These are phyloP conservation scores for Rhyacophila evoluta DNA, from an alignment of 2,888 invertebrate genomes.

Conservation along the genomic window DNA sequence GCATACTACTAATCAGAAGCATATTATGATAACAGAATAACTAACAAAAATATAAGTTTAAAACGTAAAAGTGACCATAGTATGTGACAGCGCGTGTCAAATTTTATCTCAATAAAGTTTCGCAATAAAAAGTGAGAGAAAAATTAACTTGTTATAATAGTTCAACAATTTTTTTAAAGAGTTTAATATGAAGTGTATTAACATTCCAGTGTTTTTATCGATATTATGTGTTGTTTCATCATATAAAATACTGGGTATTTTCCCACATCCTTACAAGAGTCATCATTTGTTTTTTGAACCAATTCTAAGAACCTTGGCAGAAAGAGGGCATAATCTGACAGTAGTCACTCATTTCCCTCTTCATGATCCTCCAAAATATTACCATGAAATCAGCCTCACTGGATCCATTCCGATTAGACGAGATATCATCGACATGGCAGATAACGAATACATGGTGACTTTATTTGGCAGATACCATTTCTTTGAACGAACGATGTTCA, in stretches of 20 bases:
- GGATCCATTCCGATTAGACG: slow-evolving; percentile 55
- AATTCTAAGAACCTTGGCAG: slow-evolving; percentile 67
- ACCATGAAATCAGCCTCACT: slow-evolving; percentile 69
- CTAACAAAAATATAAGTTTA: too few species aligned
- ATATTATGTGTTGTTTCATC: slow-evolving; percentile 50
- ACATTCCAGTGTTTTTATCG: too few species aligned
- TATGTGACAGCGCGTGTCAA: too few species aligned
- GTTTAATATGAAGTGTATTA: slow-evolving; percentile 7
- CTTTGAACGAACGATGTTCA: background rate
- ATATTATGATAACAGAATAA: too few species aligned
- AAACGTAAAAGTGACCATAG: too few species aligned
- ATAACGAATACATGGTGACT: background rate
- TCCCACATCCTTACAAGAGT: slow-evolving; percentile 66
- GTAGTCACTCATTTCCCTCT: slow-evolving; percentile 69
- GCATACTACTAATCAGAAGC: too few species aligned
- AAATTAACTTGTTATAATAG: too few species aligned
- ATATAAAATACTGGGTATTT: slow-evolving; percentile 69
- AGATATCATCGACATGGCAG: background rate
- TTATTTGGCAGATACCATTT: background rate
- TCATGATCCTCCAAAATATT: slow-evolving; percentile 65
- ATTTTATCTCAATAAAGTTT: too few species aligned
- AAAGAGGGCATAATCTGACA: slow-evolving; percentile 69
- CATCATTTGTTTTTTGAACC: slow-evolving; percentile 68
- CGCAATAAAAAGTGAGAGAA: too few species aligned
- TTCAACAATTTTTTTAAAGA: too few species aligned